Conservation (phyloP, 2,113 vertebrate species). For the Lipotes vexillifer region DNA sequence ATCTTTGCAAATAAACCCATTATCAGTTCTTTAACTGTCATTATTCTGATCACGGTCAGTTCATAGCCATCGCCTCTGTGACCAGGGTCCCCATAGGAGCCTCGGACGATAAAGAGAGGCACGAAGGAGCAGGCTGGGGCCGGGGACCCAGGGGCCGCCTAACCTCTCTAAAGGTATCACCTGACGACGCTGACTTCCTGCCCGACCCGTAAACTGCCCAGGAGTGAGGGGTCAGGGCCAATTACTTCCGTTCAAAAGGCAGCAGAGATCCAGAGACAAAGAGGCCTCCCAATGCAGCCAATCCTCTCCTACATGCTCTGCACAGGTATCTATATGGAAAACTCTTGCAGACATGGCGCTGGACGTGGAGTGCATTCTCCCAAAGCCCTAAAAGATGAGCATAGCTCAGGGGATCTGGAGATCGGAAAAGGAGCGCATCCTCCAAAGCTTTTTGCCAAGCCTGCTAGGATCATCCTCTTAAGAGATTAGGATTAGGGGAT, state of each 20-base stretch:
- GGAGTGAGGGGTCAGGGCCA: neutral
- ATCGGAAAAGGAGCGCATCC: neutral
- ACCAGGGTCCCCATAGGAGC: neutral
- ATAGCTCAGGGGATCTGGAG: neutral
- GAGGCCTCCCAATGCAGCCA: fast-evolving
- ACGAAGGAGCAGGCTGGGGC: neutral
- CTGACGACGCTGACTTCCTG: neutral
- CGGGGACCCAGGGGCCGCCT: no score
- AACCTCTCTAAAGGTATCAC: no score
- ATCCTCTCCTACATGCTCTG: fast-evolving
- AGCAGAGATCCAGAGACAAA: neutral
- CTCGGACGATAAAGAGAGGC: fast-evolving
- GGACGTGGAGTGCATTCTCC: no score
- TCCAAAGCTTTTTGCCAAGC: neutral
- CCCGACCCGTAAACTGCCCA: fast-evolving
- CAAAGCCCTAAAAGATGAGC: no score
- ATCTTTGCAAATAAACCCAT: neutral
- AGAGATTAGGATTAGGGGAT: neutral
- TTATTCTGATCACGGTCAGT: neutral
- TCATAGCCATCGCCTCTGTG: fast-evolving
- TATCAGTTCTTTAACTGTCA: neutral
- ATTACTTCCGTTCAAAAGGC: neutral
- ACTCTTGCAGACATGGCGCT: fast-evolving
- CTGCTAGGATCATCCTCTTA: neutral
- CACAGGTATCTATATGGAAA: fast-evolving